Evolutionary conservation across 2,113 vertebrate genomes (phyloP).

Genomic region (Saimiri boliviensis): DNA sequence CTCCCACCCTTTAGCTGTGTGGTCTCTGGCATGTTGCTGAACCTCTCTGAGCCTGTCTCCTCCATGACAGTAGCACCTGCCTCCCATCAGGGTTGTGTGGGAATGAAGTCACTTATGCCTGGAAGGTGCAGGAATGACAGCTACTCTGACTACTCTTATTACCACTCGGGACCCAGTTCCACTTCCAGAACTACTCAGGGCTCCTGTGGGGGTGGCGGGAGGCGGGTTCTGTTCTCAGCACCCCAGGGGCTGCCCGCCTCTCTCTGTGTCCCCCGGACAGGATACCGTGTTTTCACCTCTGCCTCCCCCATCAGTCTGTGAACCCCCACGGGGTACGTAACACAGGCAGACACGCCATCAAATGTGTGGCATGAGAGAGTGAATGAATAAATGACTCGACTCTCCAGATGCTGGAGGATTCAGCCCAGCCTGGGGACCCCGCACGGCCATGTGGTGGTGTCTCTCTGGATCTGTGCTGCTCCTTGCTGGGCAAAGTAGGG

Average conservation of each 20-base stretch:
- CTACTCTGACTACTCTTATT: background rate
- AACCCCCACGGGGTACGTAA: rapidly evolving
- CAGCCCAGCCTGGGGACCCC: background rate
- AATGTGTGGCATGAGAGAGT: background rate
- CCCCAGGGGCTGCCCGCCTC: background rate
- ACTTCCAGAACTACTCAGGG: rapidly evolving
- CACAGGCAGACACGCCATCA: background rate
- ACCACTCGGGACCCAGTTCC: rapidly evolving
- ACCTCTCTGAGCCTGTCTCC: background rate
- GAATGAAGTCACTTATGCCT: too few species aligned
- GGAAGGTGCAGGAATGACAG: background rate
- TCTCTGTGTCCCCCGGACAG: too few species aligned
- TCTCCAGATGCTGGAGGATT: background rate
- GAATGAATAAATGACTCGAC: background rate
- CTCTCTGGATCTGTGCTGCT: background rate
- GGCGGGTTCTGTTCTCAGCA: background rate
- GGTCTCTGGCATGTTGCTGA: background rate
- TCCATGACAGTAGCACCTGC: background rate
- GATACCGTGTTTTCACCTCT: background rate
- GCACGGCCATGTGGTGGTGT: rapidly evolving
- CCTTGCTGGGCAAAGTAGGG: background rate
- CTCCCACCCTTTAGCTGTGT: background rate
- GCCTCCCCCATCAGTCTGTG: background rate
- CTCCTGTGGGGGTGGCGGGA: background rate
- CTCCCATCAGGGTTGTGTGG: background rate